Evolutionary conservation across 2,888 invertebrate genomes (phyloP).

Genomic region (Poecilus cupreus): DNA sequence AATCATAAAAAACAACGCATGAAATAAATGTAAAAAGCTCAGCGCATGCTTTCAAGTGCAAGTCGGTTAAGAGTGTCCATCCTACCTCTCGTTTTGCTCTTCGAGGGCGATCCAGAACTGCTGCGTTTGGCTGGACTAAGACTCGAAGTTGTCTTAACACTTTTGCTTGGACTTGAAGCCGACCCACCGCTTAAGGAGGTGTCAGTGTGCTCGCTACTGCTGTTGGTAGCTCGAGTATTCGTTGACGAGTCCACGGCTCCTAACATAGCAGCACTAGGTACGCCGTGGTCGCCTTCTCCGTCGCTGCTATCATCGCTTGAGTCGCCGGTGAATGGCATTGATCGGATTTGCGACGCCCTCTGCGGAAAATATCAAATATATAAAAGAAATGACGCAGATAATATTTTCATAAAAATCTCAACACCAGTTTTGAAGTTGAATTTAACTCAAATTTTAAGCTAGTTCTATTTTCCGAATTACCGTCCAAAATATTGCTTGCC

Average conservation of each 20-base stretch:
- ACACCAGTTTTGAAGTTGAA: too few relatives aligned
- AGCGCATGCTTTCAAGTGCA: neutral
- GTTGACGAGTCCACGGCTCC: slow-evolving; percentile 66
- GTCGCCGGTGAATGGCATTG: slow-evolving; percentile 96
- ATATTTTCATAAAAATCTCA: too few relatives aligned
- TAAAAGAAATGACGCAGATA: neutral
- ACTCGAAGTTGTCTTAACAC: slow-evolving; percentile 89
- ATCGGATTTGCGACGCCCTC: slow-evolving; percentile 96
- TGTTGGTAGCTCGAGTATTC: slow-evolving; percentile 73
- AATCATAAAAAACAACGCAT: too few relatives aligned
- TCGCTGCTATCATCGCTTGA: slow-evolving; percentile 96
- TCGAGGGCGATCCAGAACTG: slow-evolving; percentile 87
- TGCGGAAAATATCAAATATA: slow-evolving; percentile 68
- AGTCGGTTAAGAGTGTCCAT: slow-evolving; percentile 57
- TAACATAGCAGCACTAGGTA: slow-evolving; percentile 66
- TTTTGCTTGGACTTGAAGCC: slow-evolving; percentile 90
- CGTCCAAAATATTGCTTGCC: too few relatives aligned
- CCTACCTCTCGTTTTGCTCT: slow-evolving; percentile 89
- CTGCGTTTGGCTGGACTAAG: slow-evolving; percentile 89
- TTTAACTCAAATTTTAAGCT: too few relatives aligned
- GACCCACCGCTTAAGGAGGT: slow-evolving; percentile 77
- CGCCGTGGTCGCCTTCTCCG: slow-evolving; percentile 81
- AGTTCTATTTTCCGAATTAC: too few relatives aligned
- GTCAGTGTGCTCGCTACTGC: slow-evolving; percentile 75
- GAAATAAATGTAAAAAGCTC: slow-evolving; percentile 29